Base-by-base conservation (phyloP, 2,113 vertebrate species). In the Electrona antarctica region DNA sequence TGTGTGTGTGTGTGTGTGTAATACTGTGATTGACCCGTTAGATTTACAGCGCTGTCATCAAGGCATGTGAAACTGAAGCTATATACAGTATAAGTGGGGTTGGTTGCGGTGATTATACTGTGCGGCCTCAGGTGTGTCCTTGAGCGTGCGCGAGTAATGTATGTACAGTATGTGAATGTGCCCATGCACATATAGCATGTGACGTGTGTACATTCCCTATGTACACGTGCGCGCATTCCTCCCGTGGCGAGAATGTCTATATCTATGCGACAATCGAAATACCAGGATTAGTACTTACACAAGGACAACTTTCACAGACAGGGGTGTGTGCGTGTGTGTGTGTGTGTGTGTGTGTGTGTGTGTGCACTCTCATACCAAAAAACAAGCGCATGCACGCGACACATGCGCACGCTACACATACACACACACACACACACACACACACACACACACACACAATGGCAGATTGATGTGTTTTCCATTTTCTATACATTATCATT, bases 401-500 rank as follows among this genome's bases (percentile, higher is more conserved):
- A 21, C 21, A 21, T 21, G 21, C 21, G 2, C 21, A 2, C 21
- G 21, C 21, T 21, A 46, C 52, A 59, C 8, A 72, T 33, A 64
- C 68, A 61, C 58, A 74, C 72, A 63, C 65, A 67, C 61, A 74
- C 67, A 47, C n/a, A 64, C 68, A 61, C 58, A 74, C 72, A 46
- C 52, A 59, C 8, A 72, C 29, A 64, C 68, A 61, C 58, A 74
- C 72, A 63, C 65, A 67, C 61, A 74, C 67, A 47, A 21, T 47
- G 4, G 49, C 7, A 33, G 46, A 60, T 58, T 67, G 78, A 74
- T 76, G 74, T 68, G 13, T 64, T 56, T 14, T 67, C 33, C 29
- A 74, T 74, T 78, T 81, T 46, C 52, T 0, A 49, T 49, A 67
- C 56, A 80, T 73, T 84, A 84, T 84, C 85, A 2, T 84, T 74